Percentiles rank a stretch among this genome's conserved stretches.
phyloP scores from a whole-genome alignment of 2,888 invertebrate species.

The Embidobia sp. region DNA sequence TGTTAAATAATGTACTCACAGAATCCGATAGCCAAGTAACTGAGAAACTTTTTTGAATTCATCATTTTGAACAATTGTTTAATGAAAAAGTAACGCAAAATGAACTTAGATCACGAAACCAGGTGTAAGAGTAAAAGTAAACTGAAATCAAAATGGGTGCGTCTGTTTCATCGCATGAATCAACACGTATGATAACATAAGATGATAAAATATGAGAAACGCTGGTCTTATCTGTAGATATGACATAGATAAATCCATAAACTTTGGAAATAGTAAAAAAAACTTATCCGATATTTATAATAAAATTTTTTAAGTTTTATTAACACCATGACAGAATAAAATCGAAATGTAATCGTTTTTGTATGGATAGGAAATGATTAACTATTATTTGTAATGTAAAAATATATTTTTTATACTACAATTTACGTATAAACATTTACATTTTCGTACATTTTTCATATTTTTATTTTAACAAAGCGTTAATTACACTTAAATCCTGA shows the following conservation, averaged over 20 bases:
- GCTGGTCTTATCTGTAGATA: slow-evolving; percentile 20
- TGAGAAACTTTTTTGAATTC: slow-evolving; percentile 71
- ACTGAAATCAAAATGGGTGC: slow-evolving; percentile 39
- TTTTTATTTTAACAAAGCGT: too few relatives aligned
- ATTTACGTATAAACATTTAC: too few relatives aligned
- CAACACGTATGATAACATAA: slow-evolving; percentile 48
- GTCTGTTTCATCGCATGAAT: slow-evolving; percentile 45
- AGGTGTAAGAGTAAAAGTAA: background rate
- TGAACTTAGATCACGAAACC: background rate
- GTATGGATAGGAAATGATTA: too few relatives aligned
- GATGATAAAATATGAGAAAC: slow-evolving; percentile 21
- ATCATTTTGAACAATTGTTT: slow-evolving; percentile 60
- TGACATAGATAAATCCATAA: slow-evolving; percentile 30
- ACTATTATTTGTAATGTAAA: too few relatives aligned
- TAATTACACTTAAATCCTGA: too few relatives aligned
- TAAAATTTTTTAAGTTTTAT: too few relatives aligned
- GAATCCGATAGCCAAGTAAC: slow-evolving; percentile 74
- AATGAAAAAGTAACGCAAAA: background rate
- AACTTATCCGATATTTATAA: too few relatives aligned
- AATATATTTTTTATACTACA: too few relatives aligned
- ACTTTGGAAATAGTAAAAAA: background rate
- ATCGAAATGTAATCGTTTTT: too few relatives aligned
- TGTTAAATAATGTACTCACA: too few relatives aligned
- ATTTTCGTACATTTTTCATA: too few relatives aligned
- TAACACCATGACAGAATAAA: too few relatives aligned